Evolutionary conservation across 92 coral and sea anemone genomes (phyloP).

Genomic region (Muricea muricata): DNA sequence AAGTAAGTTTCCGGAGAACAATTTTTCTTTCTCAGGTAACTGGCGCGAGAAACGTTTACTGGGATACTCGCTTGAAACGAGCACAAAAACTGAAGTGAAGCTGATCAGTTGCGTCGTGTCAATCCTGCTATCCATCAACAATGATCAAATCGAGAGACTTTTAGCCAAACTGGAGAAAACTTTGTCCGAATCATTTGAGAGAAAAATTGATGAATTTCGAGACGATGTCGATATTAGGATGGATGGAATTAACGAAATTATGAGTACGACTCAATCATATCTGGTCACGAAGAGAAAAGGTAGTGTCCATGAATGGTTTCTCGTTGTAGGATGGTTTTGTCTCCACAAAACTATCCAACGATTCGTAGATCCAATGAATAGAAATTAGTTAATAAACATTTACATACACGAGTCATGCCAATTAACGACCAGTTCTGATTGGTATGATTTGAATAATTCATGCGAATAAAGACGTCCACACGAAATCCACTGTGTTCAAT

Average conservation of each 20-base stretch:
- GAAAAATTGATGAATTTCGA: constrained; percentile 10
- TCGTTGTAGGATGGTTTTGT: too few relatives aligned
- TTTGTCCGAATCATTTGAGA: background rate
- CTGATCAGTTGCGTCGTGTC: constrained; percentile 29
- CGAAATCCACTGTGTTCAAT: too few relatives aligned
- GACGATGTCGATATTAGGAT: constrained; percentile 33
- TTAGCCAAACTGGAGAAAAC: background rate
- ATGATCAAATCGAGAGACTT: constrained; percentile 9
- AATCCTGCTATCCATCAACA: constrained; percentile 24
- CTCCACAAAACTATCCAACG: too few relatives aligned
- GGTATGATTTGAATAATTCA: too few relatives aligned
- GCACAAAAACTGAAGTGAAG: background rate
- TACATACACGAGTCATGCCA: too few relatives aligned
- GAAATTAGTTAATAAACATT: too few relatives aligned
- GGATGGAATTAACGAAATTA: constrained; percentile 6
- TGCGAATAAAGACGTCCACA: too few relatives aligned
- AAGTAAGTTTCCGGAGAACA: too few relatives aligned
- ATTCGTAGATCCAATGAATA: background rate
- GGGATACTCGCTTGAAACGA: constrained; percentile 22
- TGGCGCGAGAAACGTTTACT: constrained; percentile 28
- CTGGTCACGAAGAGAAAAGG: constrained; percentile 4
- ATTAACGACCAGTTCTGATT: too few relatives aligned
- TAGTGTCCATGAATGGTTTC: background rate
- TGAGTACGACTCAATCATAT: constrained; percentile 6
- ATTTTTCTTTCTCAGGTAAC: background rate